A percentile compares a stretch with the other conserved stretches of the same genome.
Conservation (phyloP, 2,888 invertebrate genomes). For the Cephonodes hylas region DNA sequence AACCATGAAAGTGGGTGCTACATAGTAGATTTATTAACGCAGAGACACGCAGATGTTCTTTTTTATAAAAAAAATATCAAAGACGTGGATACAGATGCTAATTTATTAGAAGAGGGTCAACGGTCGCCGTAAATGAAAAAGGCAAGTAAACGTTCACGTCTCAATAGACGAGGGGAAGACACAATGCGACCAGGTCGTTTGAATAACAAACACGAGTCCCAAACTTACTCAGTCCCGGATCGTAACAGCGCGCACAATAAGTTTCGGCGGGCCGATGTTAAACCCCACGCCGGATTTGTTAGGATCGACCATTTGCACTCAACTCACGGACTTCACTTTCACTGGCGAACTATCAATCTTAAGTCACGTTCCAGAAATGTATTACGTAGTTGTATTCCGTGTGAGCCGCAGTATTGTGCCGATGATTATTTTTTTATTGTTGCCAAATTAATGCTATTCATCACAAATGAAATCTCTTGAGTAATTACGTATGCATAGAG, state of each 20-base stretch:
- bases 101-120: conserved; percentile 38
- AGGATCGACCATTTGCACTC: conserved; percentile 41
- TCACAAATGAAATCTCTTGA: neutral
- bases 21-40: neutral
- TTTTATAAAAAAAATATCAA: neutral
- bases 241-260: neutral
- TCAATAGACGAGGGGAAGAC: conserved; percentile 20
- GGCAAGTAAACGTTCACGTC: conserved; percentile 32
- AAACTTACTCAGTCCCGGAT: neutral
- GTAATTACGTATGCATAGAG: conserved; percentile 1
- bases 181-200: neutral
- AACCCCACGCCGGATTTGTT: conserved; percentile 16
- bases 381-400: conserved; percentile 32
- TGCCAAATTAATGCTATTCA: neutral
- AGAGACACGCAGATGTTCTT: neutral
- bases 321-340: conserved; percentile 61
- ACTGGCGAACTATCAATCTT: conserved; percentile 60
- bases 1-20: no score
- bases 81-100: neutral
- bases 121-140: conserved; percentile 34
- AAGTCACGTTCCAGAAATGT: conserved; percentile 50
- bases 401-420: neutral
- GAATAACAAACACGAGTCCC: neutral
- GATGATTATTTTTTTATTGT: neutral
- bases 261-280: neutral